A percentile compares a stretch with the other conserved stretches of the same genome.
phyloP scores from a whole-genome alignment of 2,888 invertebrate species.

The Saturnia japonica region DNA sequence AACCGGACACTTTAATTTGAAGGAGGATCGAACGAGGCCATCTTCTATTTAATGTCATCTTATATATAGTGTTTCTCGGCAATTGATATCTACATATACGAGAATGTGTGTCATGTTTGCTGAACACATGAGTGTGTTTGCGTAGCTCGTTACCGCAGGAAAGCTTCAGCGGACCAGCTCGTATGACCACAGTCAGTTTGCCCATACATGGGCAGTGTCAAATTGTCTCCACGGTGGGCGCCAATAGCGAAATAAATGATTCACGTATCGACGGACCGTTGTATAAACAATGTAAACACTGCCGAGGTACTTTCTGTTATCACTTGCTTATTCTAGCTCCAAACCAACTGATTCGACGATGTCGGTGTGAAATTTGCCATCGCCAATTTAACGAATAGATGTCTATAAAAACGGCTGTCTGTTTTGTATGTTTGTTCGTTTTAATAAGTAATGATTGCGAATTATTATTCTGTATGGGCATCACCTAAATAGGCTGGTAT shows the following conservation, averaged over 20 bases:
- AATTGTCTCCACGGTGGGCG: slow-evolving; percentile 34
- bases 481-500: not conserved
- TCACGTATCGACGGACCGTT: slow-evolving; percentile 35
- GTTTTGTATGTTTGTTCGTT: slow-evolving; percentile 10
- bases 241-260: slow-evolving; percentile 28
- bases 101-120: slow-evolving; percentile 40
- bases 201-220: slow-evolving; percentile 57
- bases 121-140: slow-evolving; percentile 31
- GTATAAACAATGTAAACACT: slow-evolving; percentile 37
- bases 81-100: slow-evolving; percentile 17
- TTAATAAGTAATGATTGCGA: not conserved
- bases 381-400: slow-evolving; percentile 10
- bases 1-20: slow-evolving; percentile 2
- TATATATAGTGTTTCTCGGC: slow-evolving; percentile 14
- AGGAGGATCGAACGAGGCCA: slow-evolving; percentile 11
- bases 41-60: slow-evolving; percentile 13
- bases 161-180: slow-evolving; percentile 29
- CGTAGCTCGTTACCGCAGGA: slow-evolving; percentile 42
- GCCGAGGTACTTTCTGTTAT: slow-evolving; percentile 51
- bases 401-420: slow-evolving; percentile 15
- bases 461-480: not conserved
- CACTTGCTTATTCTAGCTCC: slow-evolving; percentile 35
- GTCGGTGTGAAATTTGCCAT: slow-evolving; percentile 20
- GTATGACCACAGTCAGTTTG: slow-evolving; percentile 28
- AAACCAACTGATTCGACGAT: slow-evolving; percentile 15